These are phyloP conservation scores for Meganola albula DNA, from an alignment of 2,888 invertebrate genomes.

Conservation along the genomic window DNA sequence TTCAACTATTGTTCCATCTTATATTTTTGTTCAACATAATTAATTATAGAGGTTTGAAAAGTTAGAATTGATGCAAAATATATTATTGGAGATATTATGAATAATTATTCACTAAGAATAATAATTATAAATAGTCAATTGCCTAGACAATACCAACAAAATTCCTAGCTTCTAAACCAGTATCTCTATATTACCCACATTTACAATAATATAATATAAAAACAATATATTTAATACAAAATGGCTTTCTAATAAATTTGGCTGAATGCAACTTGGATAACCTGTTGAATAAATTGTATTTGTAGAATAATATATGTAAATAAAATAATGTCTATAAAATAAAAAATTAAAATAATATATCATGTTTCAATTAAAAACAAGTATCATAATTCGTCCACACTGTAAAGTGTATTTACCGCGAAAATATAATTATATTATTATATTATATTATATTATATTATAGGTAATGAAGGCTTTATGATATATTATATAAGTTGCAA, in stretches of 20 bases:
- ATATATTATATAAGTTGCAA: too few species aligned
- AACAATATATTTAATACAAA: conserved; percentile 25
- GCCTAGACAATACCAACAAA: conserved; percentile 56
- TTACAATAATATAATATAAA: too few species aligned
- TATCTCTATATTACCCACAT: too few species aligned
- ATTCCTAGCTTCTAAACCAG: too few species aligned
- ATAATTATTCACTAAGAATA: conserved; percentile 13
- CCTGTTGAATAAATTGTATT: conserved; percentile 14
- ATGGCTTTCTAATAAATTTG: conserved; percentile 21
- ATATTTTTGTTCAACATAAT: too few species aligned
- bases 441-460: background rate
- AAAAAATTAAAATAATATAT: conserved; percentile 5
- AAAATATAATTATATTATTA: conserved; percentile 22
- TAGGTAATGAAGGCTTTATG: background rate
- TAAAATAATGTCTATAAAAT: conserved; percentile 24
- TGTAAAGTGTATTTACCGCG: conserved; percentile 50
- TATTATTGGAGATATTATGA: background rate
- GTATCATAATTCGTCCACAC: conserved; percentile 69
- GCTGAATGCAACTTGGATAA: conserved; percentile 20
- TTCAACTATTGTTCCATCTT: too few species aligned
- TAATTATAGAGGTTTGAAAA: too few species aligned
- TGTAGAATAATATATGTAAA: conserved; percentile 18
- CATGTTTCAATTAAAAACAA: conserved; percentile 30
- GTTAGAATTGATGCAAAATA: background rate
- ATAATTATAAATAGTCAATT: conserved; percentile 51